A percentile compares a stretch with the other conserved stretches of the same genome.
These are phyloP conservation scores for Scaptomyza montana DNA, from an alignment of 1,140 invertebrate species.

Conservation along the genomic window DNA sequence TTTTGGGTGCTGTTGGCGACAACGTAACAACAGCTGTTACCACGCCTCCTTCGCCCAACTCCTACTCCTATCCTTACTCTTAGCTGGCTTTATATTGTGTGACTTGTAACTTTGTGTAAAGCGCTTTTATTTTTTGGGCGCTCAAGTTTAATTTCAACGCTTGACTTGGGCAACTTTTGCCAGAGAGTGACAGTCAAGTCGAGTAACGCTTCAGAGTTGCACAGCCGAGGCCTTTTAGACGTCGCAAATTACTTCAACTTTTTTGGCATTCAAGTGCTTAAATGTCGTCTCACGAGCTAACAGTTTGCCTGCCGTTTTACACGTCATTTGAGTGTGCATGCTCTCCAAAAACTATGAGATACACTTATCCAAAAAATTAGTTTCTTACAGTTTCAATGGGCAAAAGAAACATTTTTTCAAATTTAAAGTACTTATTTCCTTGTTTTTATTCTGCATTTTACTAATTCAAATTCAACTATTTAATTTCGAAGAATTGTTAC, in stretches of 20 bases:
- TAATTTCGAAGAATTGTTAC: too few species aligned
- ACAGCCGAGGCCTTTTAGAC: slow-evolving; percentile 55
- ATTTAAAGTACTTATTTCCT: too few species aligned
- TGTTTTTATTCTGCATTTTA: too few species aligned
- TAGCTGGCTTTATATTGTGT: slow-evolving; percentile 65
- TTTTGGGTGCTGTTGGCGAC: slow-evolving; percentile 57
- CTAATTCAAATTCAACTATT: too few species aligned
- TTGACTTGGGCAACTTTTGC: slow-evolving; percentile 71
- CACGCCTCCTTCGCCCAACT: background rate
- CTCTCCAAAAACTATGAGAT: slow-evolving; percentile 21
- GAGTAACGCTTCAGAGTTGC: slow-evolving; percentile 8
- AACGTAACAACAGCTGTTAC: slow-evolving; percentile 31
- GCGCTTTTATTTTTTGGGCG: slow-evolving; percentile 50
- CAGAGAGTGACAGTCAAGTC: slow-evolving; percentile 23
- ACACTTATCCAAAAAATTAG: background rate
- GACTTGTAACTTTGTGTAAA: slow-evolving; percentile 74
- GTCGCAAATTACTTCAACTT: slow-evolving; percentile 72
- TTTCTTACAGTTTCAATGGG: too few species aligned
- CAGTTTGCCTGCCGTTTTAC: slow-evolving; percentile 35
- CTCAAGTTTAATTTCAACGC: slow-evolving; percentile 77
- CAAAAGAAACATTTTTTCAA: too few species aligned
- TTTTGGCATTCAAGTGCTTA: slow-evolving; percentile 76
- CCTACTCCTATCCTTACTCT: slow-evolving; percentile 1
- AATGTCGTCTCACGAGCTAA: slow-evolving; percentile 76
- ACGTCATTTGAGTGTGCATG: slow-evolving; percentile 43